Evolutionary conservation across 2,797 vertebrate species (phyloP).

Genomic region (Myotis findleyi): DNA sequence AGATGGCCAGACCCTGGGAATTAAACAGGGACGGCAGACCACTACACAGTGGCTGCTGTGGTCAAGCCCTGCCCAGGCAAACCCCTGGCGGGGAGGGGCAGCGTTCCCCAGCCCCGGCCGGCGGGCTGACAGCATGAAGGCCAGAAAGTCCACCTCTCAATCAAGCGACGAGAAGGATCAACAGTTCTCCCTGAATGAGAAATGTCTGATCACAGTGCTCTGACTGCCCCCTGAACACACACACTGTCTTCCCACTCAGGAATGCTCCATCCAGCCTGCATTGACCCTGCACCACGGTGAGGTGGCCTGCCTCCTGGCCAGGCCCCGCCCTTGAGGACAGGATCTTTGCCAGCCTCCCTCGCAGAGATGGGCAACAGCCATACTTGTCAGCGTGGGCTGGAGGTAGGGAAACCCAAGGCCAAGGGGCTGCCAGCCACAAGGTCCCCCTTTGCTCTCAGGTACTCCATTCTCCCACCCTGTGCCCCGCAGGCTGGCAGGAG

Average conservation of each 20-base stretch:
- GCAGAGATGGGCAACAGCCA: background rate
- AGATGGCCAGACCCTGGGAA: background rate
- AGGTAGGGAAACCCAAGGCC: background rate
- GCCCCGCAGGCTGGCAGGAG: background rate
- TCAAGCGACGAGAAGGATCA: background rate
- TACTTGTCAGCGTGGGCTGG: background rate
- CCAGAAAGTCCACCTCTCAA: background rate
- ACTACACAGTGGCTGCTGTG: background rate
- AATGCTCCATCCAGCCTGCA: too few relatives aligned
- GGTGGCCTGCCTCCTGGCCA: background rate
- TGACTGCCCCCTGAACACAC: background rate
- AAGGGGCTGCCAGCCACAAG: background rate
- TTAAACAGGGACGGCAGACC: background rate
- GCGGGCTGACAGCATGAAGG: background rate
- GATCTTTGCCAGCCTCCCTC: background rate
- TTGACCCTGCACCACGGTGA: background rate
- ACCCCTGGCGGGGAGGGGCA: background rate
- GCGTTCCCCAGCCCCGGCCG: background rate
- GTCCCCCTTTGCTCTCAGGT: background rate
- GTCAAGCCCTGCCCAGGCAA: conserved; percentile 14
- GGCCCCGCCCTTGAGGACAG: background rate
- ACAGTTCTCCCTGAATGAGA: background rate
- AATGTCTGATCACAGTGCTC: background rate
- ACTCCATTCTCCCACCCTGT: too few relatives aligned
- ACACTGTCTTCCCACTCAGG: background rate